Evolutionary conservation across 2,797 vertebrate genomes (phyloP).

Genomic region (Rhincodon typus): DNA sequence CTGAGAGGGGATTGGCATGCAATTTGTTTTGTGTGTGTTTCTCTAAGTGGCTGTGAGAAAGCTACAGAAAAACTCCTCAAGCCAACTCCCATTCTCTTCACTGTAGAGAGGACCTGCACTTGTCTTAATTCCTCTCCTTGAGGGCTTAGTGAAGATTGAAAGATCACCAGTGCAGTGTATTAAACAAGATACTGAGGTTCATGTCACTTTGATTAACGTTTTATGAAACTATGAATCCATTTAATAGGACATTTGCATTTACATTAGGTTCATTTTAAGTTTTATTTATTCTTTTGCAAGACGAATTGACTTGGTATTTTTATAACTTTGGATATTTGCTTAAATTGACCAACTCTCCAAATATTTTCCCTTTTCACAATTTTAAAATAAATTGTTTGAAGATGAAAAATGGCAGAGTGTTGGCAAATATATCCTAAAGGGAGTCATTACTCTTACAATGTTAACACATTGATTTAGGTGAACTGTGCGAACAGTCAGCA

Average conservation of each 20-base stretch:
- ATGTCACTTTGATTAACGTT: neutral
- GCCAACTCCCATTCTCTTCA: neutral
- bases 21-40: neutral
- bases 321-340: neutral
- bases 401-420: neutral
- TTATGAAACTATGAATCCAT: neutral
- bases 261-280: neutral
- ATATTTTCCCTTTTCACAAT: conserved; percentile 3
- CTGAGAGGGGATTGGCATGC: neutral
- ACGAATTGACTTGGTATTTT: neutral
- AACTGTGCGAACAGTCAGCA: neutral
- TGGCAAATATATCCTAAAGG: conserved; percentile 26
- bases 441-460: neutral
- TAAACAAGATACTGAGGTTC: neutral
- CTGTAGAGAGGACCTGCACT: neutral
- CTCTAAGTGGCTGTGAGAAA: neutral
- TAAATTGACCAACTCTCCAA: conserved; percentile 30
- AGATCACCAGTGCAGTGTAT: no score
- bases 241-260: neutral
- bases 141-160: neutral
- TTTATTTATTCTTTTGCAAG: neutral
- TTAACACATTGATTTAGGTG: conserved; percentile 12
- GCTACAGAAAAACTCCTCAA: neutral
- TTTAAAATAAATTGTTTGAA: conserved; percentile 8
- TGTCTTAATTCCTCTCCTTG: neutral